Evolutionary conservation across 2,797 vertebrate genomes (phyloP).

Genomic region (Sebastes taczanowskii): DNA sequence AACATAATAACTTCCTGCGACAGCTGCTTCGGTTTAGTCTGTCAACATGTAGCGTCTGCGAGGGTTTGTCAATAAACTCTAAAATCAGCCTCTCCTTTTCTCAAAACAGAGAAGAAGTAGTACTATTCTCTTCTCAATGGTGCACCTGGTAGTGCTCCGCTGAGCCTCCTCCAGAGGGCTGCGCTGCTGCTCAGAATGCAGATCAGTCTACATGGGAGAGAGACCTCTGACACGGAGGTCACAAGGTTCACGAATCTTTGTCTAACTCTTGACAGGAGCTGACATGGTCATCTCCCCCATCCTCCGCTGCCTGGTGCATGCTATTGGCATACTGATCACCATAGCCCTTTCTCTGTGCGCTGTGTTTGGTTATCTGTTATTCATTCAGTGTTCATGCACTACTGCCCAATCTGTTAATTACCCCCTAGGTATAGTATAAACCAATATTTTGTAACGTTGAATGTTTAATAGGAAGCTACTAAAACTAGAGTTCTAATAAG

Average conservation of each 20-base stretch:
- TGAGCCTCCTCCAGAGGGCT: background rate
- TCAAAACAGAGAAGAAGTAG: background rate
- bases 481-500: too few relatives aligned
- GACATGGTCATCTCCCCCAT: background rate
- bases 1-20: background rate
- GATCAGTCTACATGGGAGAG: background rate
- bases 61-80: constrained; percentile 5
- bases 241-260: background rate
- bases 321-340: constrained; percentile 1
- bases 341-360: background rate
- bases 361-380: background rate
- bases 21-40: background rate
- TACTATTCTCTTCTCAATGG: background rate
- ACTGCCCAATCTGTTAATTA: background rate
- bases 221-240: background rate
- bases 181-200: background rate
- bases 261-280: constrained; percentile 14
- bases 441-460: background rate
- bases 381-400: background rate
- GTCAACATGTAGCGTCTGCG: background rate
- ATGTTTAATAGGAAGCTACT: background rate
- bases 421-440: background rate
- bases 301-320: background rate
- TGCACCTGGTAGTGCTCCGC: background rate
- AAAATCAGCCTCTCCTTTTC: background rate